Evolutionary conservation across 2,888 invertebrate species (phyloP), one percentile per base, ranked within the genome.

Genomic region (Brassicogethes aeneus): DNA sequence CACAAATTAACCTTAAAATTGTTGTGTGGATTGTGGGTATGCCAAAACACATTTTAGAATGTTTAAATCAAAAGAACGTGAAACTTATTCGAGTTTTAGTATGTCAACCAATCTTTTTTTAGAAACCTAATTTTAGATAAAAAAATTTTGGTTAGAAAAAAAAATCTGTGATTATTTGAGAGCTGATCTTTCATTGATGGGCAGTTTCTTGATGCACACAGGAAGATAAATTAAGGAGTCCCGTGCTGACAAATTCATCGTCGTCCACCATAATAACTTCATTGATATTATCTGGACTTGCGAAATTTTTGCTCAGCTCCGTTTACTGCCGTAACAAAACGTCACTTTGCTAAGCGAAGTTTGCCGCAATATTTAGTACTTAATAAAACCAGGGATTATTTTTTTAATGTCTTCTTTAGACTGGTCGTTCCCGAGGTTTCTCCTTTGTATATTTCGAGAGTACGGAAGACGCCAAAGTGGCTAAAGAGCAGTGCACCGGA

Each of bases 391-490:
- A n/a, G n/a, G n/a, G n/a, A n/a, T n/a, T n/a, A n/a, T n/a, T n/a
- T n/a, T 23, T 23, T 23, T 23, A 23, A 23, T 23, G 5, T 23
- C 5, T 7, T 23, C 10, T 23, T 10, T 70, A 93, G 89, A 91
- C 91, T 53, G 89, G 90, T 3, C 77, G 91, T 40, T 95, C 95
- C 0, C 76, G 95, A 56, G 96, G 95, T n/a, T 96, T 95, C 71
- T 88, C 90, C 55, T 96, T 96, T 73, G 88, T 96, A 35, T 96
- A 96, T 71, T 95, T 84, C 70, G 85, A 88, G 67, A 81, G 80
- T 43, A 72, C 82, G 36, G 86, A 87, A 44, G 93, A 95, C 70
- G 92, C 96, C 0, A 87, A 87, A 65, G 83, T 84, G 41, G 96
- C 96, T 3, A 94, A 94, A 72, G 92, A 95, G 59, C 81, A 88